A percentile compares a stretch with the other conserved stretches of the same genome.
These are phyloP conservation scores for Hyperoplus immaculatus DNA, from an alignment of 2,797 vertebrate species.

Conservation along the genomic window DNA sequence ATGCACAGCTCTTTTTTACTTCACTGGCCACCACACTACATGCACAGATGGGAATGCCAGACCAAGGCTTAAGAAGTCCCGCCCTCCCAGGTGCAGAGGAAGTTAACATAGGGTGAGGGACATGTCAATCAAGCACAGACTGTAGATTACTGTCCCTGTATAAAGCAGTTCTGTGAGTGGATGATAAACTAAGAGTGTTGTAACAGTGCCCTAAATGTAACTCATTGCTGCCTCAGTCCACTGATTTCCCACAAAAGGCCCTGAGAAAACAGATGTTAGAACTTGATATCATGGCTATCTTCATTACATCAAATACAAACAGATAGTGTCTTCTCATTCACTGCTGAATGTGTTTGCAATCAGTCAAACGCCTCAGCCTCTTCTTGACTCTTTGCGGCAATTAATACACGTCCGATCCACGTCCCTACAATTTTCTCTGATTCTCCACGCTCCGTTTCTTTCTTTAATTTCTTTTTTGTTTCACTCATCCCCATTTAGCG, in stretches of 20 bases:
- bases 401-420: slow-evolving; percentile 49
- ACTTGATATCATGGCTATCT: slow-evolving; percentile 15
- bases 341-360: slow-evolving; percentile 41
- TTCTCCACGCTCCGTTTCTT: slow-evolving; percentile 27
- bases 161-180: neutral
- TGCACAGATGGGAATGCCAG: neutral
- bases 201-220: neutral
- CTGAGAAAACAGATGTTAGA: neutral
- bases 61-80: neutral
- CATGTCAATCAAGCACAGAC: slow-evolving; percentile 14
- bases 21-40: neutral
- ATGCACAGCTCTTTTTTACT: too few species aligned
- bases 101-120: neutral
- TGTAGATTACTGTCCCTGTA: neutral
- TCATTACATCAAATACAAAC: slow-evolving; percentile 18
- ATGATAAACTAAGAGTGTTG: slow-evolving; percentile 11
- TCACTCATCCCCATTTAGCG: slow-evolving; percentile 42
- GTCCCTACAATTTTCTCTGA: slow-evolving; percentile 29
- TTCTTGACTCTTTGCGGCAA: slow-evolving; percentile 32
- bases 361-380: slow-evolving; percentile 24
- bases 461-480: slow-evolving; percentile 58
- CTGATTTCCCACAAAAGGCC: neutral
- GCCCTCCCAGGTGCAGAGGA: neutral
- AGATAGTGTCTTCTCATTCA: slow-evolving; percentile 37
- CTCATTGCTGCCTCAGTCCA: slow-evolving; percentile 12